Evolutionary conservation across 2,113 vertebrate genomes (phyloP).

Genomic region (Halichoeres trimaculatus): DNA sequence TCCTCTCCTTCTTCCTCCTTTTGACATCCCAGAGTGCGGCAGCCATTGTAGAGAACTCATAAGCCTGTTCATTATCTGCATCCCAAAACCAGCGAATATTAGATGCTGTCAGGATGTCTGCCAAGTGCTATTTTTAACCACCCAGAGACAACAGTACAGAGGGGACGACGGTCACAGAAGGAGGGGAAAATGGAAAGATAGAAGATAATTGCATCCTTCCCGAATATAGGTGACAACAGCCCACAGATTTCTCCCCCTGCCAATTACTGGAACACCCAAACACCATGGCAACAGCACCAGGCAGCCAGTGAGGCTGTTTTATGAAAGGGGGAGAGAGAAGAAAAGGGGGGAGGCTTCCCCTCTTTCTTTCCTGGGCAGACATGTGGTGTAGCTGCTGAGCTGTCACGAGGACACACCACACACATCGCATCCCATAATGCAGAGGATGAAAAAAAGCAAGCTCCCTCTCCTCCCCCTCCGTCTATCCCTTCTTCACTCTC

Average conservation of each 20-base stretch:
- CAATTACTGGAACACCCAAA: constrained; percentile 78
- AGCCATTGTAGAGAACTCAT: constrained; percentile 54
- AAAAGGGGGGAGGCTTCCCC: constrained; percentile 70
- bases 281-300: constrained; percentile 86
- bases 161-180: constrained; percentile 20
- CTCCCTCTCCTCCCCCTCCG: background rate
- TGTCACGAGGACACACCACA: constrained; percentile 75
- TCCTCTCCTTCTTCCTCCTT: constrained; percentile 28
- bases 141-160: constrained; percentile 35
- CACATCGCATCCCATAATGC: constrained; percentile 46
- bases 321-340: constrained; percentile 25
- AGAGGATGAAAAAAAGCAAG: constrained; percentile 14
- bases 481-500: constrained; percentile 37
- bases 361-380: constrained; percentile 63
- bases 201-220: constrained; percentile 75
- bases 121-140: constrained; percentile 72
- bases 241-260: constrained; percentile 52
- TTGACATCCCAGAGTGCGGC: constrained; percentile 29
- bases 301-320: constrained; percentile 61
- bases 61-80: constrained; percentile 68
- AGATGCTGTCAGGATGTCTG: constrained; percentile 67
- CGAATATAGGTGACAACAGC: constrained; percentile 67
- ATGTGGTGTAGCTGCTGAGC: constrained; percentile 69
- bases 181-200: constrained; percentile 11
- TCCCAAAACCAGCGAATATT: constrained; percentile 60